These are phyloP conservation scores for Monopterus albus DNA, from an alignment of 2,113 vertebrate genomes.

Conservation along the genomic window DNA sequence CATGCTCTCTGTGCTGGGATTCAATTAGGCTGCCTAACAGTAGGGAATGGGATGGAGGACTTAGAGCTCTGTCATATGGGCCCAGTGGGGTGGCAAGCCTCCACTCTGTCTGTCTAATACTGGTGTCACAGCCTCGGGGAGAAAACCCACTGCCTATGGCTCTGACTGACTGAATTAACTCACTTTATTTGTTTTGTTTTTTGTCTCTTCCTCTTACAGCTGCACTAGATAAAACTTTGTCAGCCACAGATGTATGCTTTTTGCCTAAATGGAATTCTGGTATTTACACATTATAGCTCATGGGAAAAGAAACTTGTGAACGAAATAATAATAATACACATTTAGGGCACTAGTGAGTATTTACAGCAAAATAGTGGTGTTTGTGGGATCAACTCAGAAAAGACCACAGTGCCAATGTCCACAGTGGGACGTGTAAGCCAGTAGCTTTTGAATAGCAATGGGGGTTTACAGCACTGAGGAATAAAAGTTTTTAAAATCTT, in stretches of 20 bases:
- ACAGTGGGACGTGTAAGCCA: too few relatives aligned
- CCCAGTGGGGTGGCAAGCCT: constrained; percentile 59
- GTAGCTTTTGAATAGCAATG: too few relatives aligned
- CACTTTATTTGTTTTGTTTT: constrained; percentile 40
- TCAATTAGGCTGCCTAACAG: constrained; percentile 67
- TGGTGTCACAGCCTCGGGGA: constrained; percentile 62
- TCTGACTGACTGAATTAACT: constrained; percentile 43
- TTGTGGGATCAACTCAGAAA: too few relatives aligned
- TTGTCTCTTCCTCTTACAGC: constrained; percentile 2
- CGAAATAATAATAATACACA: neutral
- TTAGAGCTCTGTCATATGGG: constrained; percentile 73
- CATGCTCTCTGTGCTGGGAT: constrained; percentile 57
- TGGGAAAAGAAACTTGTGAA: neutral
- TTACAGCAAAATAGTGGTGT: neutral
- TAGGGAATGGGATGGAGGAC: constrained; percentile 62
- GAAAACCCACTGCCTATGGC: constrained; percentile 15
- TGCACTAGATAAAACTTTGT: constrained; percentile 13
- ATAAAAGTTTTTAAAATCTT: too few relatives aligned
- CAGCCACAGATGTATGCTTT: constrained; percentile 25
- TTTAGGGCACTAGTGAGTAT: neutral
- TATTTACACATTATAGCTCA: constrained; percentile 15
- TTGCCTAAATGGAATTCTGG: constrained; percentile 3
- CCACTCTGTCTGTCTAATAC: constrained; percentile 69
- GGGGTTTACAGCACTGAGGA: too few relatives aligned
- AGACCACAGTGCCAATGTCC: too few relatives aligned